These are phyloP conservation scores for Pterocles burchelli DNA, from an alignment of 2,113 vertebrate species.

Conservation along the genomic window DNA sequence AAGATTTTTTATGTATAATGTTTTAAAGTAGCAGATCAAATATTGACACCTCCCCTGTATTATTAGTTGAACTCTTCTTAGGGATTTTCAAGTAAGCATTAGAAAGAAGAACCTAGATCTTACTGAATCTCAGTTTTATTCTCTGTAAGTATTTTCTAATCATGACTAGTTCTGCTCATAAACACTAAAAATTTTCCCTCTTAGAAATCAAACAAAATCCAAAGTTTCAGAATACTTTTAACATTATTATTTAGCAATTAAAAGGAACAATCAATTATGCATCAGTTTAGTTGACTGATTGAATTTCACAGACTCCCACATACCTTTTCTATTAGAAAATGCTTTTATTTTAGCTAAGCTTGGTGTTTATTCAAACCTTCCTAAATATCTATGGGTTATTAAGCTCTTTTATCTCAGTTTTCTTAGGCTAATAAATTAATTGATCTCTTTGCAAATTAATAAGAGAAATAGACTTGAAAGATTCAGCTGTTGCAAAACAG, in stretches of 20 bases:
- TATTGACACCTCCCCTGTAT: neutral
- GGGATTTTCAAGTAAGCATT: neutral
- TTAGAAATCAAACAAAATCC: neutral
- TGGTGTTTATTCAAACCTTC: neutral
- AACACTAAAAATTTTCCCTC: neutral
- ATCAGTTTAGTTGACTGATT: neutral
- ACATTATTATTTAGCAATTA: neutral
- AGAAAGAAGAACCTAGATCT: neutral
- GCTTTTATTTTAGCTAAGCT: neutral
- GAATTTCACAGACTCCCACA: neutral
- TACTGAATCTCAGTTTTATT: neutral
- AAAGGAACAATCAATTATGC: neutral
- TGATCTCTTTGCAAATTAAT: neutral
- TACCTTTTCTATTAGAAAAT: neutral
- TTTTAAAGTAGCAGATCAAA: neutral
- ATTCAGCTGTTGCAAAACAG: neutral
- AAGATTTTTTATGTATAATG: neutral
- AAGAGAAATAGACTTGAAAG: neutral
- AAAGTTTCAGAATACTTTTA: neutral
- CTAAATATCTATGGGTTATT: neutral
- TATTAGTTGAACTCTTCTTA: neutral
- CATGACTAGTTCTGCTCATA: neutral
- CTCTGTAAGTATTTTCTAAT: neutral
- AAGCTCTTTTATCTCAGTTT: neutral
- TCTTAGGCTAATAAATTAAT: neutral